Base-by-base conservation (phyloP, 1,140 invertebrate species). In the Aphis craccivora region DNA sequence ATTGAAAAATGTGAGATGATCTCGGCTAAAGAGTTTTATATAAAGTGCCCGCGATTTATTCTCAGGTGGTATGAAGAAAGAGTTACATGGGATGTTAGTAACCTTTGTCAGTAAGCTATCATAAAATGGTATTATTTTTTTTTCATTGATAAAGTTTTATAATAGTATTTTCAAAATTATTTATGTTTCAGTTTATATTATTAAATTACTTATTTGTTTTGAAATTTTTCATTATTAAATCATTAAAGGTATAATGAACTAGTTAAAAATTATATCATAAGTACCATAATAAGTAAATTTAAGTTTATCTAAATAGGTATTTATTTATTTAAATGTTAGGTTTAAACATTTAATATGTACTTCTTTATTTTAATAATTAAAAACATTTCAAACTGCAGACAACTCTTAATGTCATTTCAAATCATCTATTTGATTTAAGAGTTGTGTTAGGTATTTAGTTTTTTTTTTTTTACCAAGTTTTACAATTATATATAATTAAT, bases 1-100 rank as follows among this genome's bases (percentile, higher is more conserved):
- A 90, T 55, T 22, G 98, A 99, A 95, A 98, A 99, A 95, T 98
- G 98, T 0, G 99, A 99, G 95, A 95, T 99, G 48, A 98, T 99
- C 6, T 97, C 98, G 23, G 98, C 99, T 0, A 97, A 98, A 94
- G 97, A 98, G 94, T 99, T 98, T 0, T 99, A 99, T 95, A 96
- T 97, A 1, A 97, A 97, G 93, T 99, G 98, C 95, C 99, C 99
- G 14, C 98, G 35, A 37, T n/a, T 37, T 1, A 53, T 35, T 89
- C 7, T 89, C 55, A 23, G 55, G 20, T 87, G 20, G 48, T 89
- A 87, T 51, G 6, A 23, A n/a, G n/a, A n/a, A n/a, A n/a, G n/a
- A 53, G 23, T 89, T 7, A 30, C 51, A 45, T 89, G 53, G 48
- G 45, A 43, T 45, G 37, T 43, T 30, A 86, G 84, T 86, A 86